Percentiles rank a stretch among this genome's conserved stretches.
Conservation (phyloP, 2,797 vertebrate species). For the Alosa sapidissima region DNA sequence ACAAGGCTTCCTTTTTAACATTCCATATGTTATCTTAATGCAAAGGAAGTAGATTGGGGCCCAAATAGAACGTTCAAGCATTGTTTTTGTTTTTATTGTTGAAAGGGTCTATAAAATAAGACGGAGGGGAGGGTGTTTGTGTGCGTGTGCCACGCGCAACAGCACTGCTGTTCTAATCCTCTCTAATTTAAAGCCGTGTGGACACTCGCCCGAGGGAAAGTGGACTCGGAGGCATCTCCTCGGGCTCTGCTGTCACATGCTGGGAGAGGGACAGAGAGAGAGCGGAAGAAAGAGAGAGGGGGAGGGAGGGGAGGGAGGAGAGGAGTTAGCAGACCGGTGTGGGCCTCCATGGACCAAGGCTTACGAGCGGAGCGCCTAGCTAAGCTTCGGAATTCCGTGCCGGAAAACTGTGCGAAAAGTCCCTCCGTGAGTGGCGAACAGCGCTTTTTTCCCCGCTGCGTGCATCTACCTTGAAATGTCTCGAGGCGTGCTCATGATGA, state of each 20-base stretch:
- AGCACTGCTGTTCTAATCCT: slow-evolving; percentile 28
- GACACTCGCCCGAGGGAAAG: slow-evolving; percentile 8
- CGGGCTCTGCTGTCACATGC: background rate
- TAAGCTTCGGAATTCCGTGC: background rate
- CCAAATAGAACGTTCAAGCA: too few relatives aligned
- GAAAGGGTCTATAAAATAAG: too few relatives aligned
- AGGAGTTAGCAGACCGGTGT: background rate
- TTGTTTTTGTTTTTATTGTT: too few relatives aligned
- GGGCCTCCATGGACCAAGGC: background rate
- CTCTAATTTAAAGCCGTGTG: slow-evolving; percentile 6
- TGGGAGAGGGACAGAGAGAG: slow-evolving; percentile 17
- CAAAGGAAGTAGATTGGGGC: too few relatives aligned
- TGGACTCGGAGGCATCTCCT: background rate
- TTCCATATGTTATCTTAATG: too few relatives aligned
- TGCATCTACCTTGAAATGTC: background rate
- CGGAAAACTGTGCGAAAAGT: background rate
- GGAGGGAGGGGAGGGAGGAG: background rate
- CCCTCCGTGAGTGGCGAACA: background rate
- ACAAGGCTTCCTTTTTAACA: too few relatives aligned
- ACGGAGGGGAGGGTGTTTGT: background rate
- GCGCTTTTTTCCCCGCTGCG: background rate
- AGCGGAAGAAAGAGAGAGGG: background rate
- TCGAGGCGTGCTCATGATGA: background rate
- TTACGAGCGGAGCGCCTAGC: background rate
- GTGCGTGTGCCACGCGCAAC: background rate